Evolutionary conservation across 2,888 invertebrate genomes (phyloP).

Genomic region (Smittia aterrima): DNA sequence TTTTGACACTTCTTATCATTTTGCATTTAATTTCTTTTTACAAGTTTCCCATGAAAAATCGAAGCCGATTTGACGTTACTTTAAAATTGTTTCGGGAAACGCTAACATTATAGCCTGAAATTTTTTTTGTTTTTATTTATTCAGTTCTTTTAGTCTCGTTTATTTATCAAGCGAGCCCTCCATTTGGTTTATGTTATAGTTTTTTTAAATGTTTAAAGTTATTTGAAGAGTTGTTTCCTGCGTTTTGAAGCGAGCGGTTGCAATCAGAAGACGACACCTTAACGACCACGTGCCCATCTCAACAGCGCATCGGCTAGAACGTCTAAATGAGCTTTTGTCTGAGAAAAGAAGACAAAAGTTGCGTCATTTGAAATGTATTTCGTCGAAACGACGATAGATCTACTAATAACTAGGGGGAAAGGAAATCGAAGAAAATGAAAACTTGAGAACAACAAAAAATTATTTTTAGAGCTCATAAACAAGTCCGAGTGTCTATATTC

Average conservation of each 20-base stretch:
- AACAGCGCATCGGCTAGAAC: slow-evolving; percentile 90
- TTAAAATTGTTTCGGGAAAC: too few species aligned
- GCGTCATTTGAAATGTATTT: not conserved
- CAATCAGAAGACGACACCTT: slow-evolving; percentile 50
- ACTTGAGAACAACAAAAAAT: too few species aligned
- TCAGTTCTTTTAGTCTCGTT: not conserved
- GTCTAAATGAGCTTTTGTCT: slow-evolving; percentile 95
- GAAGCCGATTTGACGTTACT: too few species aligned
- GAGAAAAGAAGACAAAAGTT: slow-evolving; percentile 52
- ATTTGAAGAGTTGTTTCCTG: not conserved
- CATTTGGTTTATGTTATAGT: not conserved
- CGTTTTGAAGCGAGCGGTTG: not conserved
- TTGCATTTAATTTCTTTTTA: too few species aligned
- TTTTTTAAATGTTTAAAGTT: not conserved
- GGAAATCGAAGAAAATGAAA: too few species aligned
- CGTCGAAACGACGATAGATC: too few species aligned
- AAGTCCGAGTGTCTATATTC: not conserved
- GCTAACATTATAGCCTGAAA: too few species aligned
- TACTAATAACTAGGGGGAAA: too few species aligned
- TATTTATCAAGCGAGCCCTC: not conserved
- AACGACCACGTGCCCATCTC: slow-evolving; percentile 92
- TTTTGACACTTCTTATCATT: too few species aligned
- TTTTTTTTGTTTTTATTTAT: too few species aligned
- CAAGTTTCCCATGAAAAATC: too few species aligned
- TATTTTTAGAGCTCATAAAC: not conserved